Evolutionary conservation across 2,113 vertebrate species (phyloP).

Genomic region (Pica pica): DNA sequence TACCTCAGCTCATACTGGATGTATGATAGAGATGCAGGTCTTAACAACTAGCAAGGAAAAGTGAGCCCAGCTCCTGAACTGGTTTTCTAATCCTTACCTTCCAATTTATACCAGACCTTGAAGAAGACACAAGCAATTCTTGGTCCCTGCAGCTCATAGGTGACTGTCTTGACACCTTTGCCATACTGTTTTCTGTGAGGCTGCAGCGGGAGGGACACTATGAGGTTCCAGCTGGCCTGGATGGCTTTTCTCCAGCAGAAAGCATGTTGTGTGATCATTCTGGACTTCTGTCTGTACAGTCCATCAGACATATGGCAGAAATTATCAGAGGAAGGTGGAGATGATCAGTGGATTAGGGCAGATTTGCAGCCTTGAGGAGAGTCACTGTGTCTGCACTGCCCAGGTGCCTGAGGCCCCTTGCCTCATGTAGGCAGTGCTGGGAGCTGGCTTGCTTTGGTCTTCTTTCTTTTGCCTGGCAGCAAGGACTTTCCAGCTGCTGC

Average conservation of each 20-base stretch:
- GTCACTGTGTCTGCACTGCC: neutral
- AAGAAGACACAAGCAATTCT: neutral
- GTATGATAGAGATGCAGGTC: neutral
- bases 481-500: neutral
- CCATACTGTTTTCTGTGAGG: accelerated
- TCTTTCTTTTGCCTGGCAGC: accelerated
- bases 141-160: neutral
- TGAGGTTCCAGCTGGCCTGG: neutral
- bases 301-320: conserved; percentile 47
- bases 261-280: neutral
- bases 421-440: neutral
- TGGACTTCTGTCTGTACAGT: neutral
- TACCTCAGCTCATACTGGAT: neutral
- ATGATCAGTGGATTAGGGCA: conserved; percentile 39
- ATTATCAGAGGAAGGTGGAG: conserved; percentile 23
- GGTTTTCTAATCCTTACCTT: neutral
- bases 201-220: neutral
- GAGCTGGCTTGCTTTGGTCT: neutral
- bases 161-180: neutral
- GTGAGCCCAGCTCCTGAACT: neutral
- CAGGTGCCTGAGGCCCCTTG: neutral
- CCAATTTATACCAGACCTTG: neutral
- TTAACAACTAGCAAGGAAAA: neutral
- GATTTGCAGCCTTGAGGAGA: neutral
- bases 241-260: neutral